A percentile compares a stretch with the other conserved stretches of the same genome.
Evolutionary conservation across 2,113 vertebrate species (phyloP).

Genomic region (Echinops telfairi): DNA sequence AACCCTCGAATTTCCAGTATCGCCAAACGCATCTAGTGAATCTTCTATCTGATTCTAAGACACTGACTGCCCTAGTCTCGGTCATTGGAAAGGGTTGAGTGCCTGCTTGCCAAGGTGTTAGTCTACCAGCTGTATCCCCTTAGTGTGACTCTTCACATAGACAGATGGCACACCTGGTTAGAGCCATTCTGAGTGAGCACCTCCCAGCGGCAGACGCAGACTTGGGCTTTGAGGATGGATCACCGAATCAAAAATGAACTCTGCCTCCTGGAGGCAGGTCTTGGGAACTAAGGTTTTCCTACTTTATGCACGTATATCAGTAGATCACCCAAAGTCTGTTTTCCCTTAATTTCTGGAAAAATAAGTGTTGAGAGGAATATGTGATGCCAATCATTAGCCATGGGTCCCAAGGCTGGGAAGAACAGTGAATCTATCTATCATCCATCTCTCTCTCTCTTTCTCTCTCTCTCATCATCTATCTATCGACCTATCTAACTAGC

Average conservation of each 20-base stretch:
- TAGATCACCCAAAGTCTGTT: neutral
- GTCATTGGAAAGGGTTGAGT: constrained; percentile 25
- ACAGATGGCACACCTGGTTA: neutral
- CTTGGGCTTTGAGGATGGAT: neutral
- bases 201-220: neutral
- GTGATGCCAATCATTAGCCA: neutral
- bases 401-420: neutral
- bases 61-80: neutral
- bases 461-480: too few species aligned
- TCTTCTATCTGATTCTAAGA: neutral
- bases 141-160: neutral
- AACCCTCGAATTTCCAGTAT: neutral
- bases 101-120: neutral
- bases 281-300: constrained; percentile 16
- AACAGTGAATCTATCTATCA: too few species aligned
- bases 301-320: neutral
- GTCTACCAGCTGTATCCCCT: neutral
- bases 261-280: neutral
- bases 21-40: neutral
- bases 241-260: neutral
- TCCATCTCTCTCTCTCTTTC: too few species aligned
- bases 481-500: too few species aligned
- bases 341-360: constrained; percentile 29
- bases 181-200: neutral
- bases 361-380: constrained; percentile 21